Conservation (phyloP, 2,113 vertebrate genomes). For the Eulacestoma nigropectus region DNA sequence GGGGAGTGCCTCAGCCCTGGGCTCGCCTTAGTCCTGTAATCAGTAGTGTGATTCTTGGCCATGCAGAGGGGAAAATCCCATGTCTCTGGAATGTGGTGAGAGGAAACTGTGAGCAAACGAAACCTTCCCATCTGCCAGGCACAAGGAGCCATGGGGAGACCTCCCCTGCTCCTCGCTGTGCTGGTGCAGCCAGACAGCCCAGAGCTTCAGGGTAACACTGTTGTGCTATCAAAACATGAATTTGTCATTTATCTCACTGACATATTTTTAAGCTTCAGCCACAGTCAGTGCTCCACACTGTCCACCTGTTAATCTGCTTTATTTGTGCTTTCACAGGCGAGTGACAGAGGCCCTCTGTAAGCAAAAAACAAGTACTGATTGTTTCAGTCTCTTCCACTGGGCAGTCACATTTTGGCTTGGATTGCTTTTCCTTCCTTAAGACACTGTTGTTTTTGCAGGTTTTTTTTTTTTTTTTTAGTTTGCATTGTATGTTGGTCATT, state of each 20-base stretch:
- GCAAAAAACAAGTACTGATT: not conserved
- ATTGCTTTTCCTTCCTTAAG: not conserved
- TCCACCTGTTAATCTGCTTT: not conserved
- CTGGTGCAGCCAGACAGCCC: not conserved
- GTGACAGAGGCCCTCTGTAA: not conserved
- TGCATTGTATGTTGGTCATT: not conserved
- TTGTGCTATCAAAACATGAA: not conserved
- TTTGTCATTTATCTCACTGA: not conserved
- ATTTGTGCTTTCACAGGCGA: not conserved
- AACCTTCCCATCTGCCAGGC: rapidly evolving
- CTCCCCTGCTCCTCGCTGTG: rapidly evolving
- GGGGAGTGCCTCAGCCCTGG: not conserved
- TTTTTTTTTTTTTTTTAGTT: not conserved
- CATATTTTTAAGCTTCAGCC: not conserved
- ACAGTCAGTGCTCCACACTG: not conserved
- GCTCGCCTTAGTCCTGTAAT: not conserved
- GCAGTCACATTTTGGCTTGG: not conserved
- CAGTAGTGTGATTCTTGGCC: not conserved
- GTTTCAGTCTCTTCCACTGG: not conserved
- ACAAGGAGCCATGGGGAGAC: rapidly evolving
- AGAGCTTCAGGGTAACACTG: not conserved
- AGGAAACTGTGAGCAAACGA: not conserved
- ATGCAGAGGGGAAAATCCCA: not conserved
- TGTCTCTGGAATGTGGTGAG: not conserved
- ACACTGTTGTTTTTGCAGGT: not conserved